Conservation (phyloP, 2,888 invertebrate genomes). For the Polia nebulosa region DNA sequence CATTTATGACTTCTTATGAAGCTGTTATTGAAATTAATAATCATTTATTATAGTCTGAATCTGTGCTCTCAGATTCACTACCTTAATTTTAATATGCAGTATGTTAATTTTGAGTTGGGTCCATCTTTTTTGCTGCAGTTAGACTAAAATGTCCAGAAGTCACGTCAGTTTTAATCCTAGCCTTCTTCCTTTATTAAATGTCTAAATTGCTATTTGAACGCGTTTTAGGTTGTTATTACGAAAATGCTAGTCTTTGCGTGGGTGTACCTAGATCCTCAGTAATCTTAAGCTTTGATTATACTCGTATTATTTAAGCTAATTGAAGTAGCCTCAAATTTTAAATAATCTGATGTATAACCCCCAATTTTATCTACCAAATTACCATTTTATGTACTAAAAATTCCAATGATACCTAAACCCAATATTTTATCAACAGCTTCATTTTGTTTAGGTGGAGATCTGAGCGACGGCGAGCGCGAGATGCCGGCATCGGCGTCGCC, state of each 20-base stretch:
- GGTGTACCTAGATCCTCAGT: conserved; percentile 8
- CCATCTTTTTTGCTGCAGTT: conserved; percentile 12
- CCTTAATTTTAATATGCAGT: conserved; percentile 10
- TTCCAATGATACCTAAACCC: conserved; percentile 44
- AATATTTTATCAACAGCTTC: conserved; percentile 59
- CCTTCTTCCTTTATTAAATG: neutral
- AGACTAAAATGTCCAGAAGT: conserved; percentile 15
- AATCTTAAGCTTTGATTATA: conserved; percentile 24
- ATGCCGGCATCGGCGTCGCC: conserved; percentile 92
- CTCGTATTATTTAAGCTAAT: neutral
- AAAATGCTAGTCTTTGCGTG: neutral
- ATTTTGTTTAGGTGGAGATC: conserved; percentile 90
- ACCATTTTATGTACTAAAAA: neutral
- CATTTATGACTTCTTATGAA: conserved; percentile 78
- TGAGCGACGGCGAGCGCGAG: conserved; percentile 94
- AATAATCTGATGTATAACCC: neutral
- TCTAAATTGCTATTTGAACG: conserved; percentile 1
- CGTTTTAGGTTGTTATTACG: neutral
- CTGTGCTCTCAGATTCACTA: conserved; percentile 12
- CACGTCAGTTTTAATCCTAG: neutral
- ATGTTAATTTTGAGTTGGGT: conserved; percentile 21
- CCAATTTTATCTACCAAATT: neutral
- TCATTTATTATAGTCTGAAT: conserved; percentile 56
- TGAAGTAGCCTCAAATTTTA: neutral
- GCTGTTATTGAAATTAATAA: conserved; percentile 76